These are phyloP conservation scores for Lagopus muta DNA, from an alignment of 2,113 vertebrate genomes.

Conservation along the genomic window DNA sequence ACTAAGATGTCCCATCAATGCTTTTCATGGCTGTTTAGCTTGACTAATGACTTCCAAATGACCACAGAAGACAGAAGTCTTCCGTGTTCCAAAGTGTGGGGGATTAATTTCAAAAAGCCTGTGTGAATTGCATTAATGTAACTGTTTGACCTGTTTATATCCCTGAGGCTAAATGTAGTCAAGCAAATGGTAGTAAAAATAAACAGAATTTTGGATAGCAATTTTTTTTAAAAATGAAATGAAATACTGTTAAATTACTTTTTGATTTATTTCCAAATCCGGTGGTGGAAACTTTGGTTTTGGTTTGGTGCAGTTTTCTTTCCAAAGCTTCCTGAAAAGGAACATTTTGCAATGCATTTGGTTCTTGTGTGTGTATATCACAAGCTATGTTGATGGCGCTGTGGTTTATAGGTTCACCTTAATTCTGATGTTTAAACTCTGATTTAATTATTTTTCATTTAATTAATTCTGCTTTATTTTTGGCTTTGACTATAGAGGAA, in stretches of 20 bases:
- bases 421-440: neutral
- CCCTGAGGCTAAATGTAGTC: conserved; percentile 29
- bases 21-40: conserved; percentile 77
- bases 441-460: neutral
- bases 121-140: conserved; percentile 73
- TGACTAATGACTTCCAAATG: conserved; percentile 75
- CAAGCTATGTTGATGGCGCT: neutral
- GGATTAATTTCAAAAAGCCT: conserved; percentile 69
- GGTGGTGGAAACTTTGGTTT: neutral
- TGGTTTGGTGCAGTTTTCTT: neutral
- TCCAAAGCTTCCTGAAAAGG: neutral
- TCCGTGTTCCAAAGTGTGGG: conserved; percentile 35
- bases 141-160: conserved; percentile 70
- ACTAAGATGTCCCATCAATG: conserved; percentile 68
- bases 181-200: neutral
- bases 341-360: neutral
- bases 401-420: neutral
- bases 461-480: neutral
- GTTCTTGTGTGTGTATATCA: neutral
- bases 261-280: neutral
- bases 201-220: neutral
- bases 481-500: neutral
- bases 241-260: neutral
- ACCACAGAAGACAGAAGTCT: conserved; percentile 65
- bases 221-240: neutral